These are phyloP conservation scores for Beroe forskalii DNA, from an alignment of 37 sponge, comb jelly and placozoan genomes.

Conservation along the genomic window DNA sequence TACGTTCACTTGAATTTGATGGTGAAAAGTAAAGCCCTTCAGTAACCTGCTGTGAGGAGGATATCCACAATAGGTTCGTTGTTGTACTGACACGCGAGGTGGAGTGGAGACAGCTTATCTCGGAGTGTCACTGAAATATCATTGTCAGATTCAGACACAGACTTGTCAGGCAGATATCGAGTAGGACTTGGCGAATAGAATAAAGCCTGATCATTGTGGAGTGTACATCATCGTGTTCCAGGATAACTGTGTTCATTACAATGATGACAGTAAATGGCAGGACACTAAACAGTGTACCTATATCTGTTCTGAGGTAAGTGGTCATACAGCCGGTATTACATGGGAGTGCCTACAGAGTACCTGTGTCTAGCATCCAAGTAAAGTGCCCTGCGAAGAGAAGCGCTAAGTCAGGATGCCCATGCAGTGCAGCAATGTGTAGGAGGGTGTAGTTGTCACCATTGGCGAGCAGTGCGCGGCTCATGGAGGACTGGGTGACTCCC, in stretches of 20 bases:
- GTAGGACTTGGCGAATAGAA: too few relatives aligned
- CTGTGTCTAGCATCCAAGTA: conserved; percentile 41
- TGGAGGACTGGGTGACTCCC: background rate
- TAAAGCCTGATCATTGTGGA: background rate
- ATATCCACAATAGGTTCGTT: conserved; percentile 68
- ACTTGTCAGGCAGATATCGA: too few relatives aligned
- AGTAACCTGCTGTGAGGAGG: conserved; percentile 28
- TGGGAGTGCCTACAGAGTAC: too few relatives aligned
- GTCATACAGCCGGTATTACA: too few relatives aligned
- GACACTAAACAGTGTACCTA: too few relatives aligned
- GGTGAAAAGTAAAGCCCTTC: too few relatives aligned
- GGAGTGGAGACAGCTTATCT: conserved; percentile 78
- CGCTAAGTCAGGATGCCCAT: conserved; percentile 21
- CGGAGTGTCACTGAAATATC: conserved; percentile 31
- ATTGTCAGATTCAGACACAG: too few relatives aligned
- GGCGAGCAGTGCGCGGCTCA: background rate
- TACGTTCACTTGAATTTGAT: too few relatives aligned
- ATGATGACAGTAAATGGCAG: too few relatives aligned
- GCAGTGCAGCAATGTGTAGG: conserved; percentile 25
- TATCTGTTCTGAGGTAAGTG: too few relatives aligned
- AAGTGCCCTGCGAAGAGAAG: conserved; percentile 40
- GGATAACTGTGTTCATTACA: background rate
- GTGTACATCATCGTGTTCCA: background rate
- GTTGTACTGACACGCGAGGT: conserved; percentile 91
- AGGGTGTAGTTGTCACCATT: conserved; percentile 20